These are phyloP conservation scores for Rattus rattus DNA, from an alignment of 2,113 vertebrate species.

Conservation along the genomic window DNA sequence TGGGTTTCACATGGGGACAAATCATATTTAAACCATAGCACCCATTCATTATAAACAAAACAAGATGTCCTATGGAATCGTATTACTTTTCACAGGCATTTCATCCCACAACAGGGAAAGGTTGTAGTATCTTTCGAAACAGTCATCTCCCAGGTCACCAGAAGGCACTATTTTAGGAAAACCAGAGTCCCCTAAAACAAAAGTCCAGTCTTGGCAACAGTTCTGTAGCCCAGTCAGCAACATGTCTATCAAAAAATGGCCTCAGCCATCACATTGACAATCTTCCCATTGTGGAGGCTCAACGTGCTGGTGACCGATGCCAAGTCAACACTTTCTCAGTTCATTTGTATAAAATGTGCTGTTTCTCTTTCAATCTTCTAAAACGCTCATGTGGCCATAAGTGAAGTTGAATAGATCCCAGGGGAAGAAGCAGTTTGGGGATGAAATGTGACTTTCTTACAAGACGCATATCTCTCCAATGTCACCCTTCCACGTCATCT, in stretches of 20 bases:
- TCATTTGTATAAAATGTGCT: not conserved
- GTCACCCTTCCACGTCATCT: not conserved
- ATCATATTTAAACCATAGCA: not conserved
- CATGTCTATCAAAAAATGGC: not conserved
- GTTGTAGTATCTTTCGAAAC: not conserved
- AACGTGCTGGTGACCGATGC: not conserved
- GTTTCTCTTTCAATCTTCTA: not conserved
- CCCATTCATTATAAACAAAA: not conserved
- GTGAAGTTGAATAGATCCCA: not conserved
- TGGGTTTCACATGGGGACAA: not conserved
- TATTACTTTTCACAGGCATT: not conserved
- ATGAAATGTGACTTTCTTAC: conserved; percentile 4
- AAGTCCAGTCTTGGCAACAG: not conserved
- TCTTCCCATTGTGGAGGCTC: not conserved
- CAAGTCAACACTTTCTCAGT: not conserved
- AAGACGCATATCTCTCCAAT: not conserved
- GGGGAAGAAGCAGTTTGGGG: not conserved
- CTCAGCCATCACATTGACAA: not conserved
- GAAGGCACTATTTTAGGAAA: not conserved
- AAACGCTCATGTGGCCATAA: conserved; percentile 10
- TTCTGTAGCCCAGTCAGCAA: not conserved
- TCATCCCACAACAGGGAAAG: not conserved
- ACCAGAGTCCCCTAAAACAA: not conserved
- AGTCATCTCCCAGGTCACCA: not conserved
- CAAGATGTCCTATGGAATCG: conserved; percentile 10